These are phyloP conservation scores for Aethina tumida DNA, from an alignment of 1,140 invertebrate species.

Conservation along the genomic window DNA sequence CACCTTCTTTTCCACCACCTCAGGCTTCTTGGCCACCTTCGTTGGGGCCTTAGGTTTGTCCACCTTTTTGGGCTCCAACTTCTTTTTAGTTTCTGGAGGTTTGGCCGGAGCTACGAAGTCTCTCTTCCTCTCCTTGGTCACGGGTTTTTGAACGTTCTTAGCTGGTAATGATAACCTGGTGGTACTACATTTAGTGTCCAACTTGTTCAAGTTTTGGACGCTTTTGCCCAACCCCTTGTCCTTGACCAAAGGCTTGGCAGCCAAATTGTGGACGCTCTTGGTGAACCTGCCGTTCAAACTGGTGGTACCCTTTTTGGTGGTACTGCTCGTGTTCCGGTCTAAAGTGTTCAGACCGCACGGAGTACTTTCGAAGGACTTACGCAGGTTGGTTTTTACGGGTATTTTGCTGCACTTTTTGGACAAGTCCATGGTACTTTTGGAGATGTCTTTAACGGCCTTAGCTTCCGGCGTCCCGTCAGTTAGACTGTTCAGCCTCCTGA, in stretches of 20 bases:
- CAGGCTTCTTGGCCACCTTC: background rate
- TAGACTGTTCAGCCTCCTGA: slow-evolving; percentile 24
- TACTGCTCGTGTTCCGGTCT: slow-evolving; percentile 25
- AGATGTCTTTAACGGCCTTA: too few relatives aligned
- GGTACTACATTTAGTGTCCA: background rate
- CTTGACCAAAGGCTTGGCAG: slow-evolving; percentile 3
- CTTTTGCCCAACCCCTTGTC: slow-evolving; percentile 13
- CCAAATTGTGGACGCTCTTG: slow-evolving; percentile 21
- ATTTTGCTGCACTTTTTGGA: slow-evolving; percentile 25
- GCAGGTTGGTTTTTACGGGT: slow-evolving; percentile 28
- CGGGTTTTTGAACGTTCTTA: background rate
- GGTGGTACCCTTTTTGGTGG: slow-evolving; percentile 6
- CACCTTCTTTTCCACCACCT: too few relatives aligned
- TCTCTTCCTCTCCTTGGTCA: slow-evolving; percentile 3
- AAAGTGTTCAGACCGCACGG: slow-evolving; percentile 31
- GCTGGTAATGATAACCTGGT: background rate
- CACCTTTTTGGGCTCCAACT: background rate
- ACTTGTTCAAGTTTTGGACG: slow-evolving; percentile 11
- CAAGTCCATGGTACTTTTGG: slow-evolving; percentile 15
- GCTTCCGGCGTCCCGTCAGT: slow-evolving; percentile 10
- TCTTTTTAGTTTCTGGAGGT: slow-evolving; percentile 5
- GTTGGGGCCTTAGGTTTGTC: background rate
- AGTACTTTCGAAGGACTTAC: slow-evolving; percentile 30
- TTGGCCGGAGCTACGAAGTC: background rate
- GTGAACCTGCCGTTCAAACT: slow-evolving; percentile 13